Evolutionary conservation across 2,797 vertebrate genomes (phyloP), one percentile per base, ranked within the genome.

Genomic region (Xiphorhynchus erythropygius): DNA sequence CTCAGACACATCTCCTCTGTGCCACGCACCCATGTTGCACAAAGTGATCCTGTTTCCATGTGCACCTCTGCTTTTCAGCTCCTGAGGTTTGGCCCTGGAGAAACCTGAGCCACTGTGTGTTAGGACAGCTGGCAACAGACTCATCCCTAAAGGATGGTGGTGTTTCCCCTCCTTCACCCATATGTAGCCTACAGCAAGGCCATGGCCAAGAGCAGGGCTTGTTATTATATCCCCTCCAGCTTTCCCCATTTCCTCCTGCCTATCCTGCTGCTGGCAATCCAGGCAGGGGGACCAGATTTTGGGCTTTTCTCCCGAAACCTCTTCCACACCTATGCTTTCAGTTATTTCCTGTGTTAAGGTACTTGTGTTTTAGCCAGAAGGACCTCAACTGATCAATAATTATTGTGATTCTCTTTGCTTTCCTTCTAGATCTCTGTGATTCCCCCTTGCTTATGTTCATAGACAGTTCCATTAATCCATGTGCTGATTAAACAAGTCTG

Each of bases 1-100:
- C 49, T 13, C 53, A 19, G 35, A 18, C 0, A 0, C 0, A 0
- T 39, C 17, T 75, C 13, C 44, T 67, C 42, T 32, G 1, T 24
- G 39, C 28, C 44, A 1, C 0, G 4, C 33, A 18, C 23, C 18
- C 28, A 6, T 0, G 0, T 21, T 49, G 33, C 46, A 3, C 28
- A 0, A 41, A 16, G 11, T 33, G 62, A 25, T 68, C 13, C 18
- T 2, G 2, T 42, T 44, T 49, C 37, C 2, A 0, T 1, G 7
- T 18, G 35, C 21, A 50, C 11, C 56, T 70, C 52, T 5, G 7
- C 16, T 81, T 44, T 56, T 17, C 16, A 27, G 7, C 24, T 75
- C 39, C 55, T 27, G 47, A 16, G 30, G 19, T 50, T 5, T 13
- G 4, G 27, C 7, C 18, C 39, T 2, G 4, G 47, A 50, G 81